Evolutionary conservation across 2,113 vertebrate genomes (phyloP), one percentile per base, ranked within the genome.

Genomic region (Pelusios castaneus): DNA sequence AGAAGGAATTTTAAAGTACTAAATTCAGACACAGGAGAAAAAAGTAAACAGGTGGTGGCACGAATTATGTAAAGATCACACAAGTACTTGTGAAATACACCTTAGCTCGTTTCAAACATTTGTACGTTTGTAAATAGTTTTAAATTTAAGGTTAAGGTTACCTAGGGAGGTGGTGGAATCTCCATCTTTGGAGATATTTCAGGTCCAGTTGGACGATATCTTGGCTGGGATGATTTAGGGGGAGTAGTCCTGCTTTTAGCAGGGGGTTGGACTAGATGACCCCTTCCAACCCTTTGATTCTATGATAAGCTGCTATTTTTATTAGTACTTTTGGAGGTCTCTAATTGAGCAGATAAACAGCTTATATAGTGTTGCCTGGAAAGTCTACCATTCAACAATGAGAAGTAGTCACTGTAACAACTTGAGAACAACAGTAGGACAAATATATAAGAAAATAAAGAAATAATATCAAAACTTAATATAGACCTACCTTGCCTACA

Each of bases 401-500:
- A 70, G 10, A 90, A 83, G 31, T 75, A 82, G 87, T 82, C 10
- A 78, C 41, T 73, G 34, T 2, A 34, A 77, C 4, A 41, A 34
- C 9, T 49, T 51, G 63, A 85, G 29, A 87, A 91, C 80, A 38
- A 7, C 17, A 88, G 25, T 13, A 76, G 24, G 1, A 58, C 34
- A 92, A 29, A 43, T 29, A 52, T 34, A 31, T 4, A 52, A 83
- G n/a, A 34, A 70, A 91, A 41, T 3, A 54, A 47, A 4, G 8
- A 1, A 31, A 76, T 76, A 80, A 92, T 38, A 45, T 86, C 3
- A 11, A 19, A 58, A 29, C 17, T 81, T 54, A 91, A 24, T 34
- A 34, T 2, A 93, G 41, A 93, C 98, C 47, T 98, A 98, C 98
- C 98, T 98, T 98, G 86, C 98, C 98, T 3, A 98, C 98, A 10